Conservation (phyloP, 30 jellyfish, hydroid and myxozoan species). For the Sanderia malayensis region DNA sequence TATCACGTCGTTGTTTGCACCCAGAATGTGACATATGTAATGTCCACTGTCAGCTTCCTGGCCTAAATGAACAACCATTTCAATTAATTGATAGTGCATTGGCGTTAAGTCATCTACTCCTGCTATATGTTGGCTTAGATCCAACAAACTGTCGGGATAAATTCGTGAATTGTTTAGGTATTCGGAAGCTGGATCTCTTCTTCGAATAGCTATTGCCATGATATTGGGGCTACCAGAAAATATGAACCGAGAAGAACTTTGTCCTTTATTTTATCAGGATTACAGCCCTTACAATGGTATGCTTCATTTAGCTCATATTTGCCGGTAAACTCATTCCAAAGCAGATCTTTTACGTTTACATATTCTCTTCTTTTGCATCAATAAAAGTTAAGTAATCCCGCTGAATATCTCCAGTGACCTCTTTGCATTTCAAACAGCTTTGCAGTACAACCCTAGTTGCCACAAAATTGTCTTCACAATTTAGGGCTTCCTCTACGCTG, state of each 20-base stretch:
- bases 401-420: background rate
- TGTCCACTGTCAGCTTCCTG: background rate
- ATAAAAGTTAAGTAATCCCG: constrained; percentile 1
- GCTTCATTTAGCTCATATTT: constrained; percentile 5
- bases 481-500: constrained; percentile 3
- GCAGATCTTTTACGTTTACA: background rate
- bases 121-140: constrained; percentile 6
- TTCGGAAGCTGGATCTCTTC: background rate
- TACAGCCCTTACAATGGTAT: background rate
- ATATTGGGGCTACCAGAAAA: background rate
- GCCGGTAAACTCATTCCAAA: constrained; percentile 7
- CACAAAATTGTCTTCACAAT: background rate
- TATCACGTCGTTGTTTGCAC: background rate
- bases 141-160: background rate
- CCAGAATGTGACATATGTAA: background rate
- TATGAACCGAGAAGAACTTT: background rate
- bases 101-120: background rate
- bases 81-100: background rate
- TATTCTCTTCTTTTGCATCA: background rate
- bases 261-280: background rate
- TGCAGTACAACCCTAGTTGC: background rate
- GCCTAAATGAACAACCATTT: background rate
- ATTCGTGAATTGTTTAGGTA: background rate
- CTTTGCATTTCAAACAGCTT: background rate
- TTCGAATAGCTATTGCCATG: background rate